Evolutionary conservation across 1,140 invertebrate genomes (phyloP).

Genomic region (Grapholita molesta): DNA sequence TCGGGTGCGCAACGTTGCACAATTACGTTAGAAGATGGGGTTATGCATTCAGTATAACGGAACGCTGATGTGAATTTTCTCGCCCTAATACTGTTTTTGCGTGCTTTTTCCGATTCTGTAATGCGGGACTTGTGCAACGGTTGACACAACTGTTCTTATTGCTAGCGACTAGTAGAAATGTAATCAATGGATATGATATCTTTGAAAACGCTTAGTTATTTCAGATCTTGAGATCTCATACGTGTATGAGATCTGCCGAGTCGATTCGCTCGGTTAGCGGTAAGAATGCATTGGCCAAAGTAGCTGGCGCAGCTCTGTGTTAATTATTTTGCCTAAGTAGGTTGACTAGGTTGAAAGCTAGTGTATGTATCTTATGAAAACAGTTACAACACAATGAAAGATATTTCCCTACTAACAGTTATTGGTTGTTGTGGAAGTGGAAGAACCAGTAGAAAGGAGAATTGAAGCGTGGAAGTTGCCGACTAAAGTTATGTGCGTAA

Average conservation of each 20-base stretch:
- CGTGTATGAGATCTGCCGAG: conserved; percentile 17
- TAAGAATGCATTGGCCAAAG: neutral
- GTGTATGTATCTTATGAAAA: neutral
- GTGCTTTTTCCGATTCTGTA: conserved; percentile 56
- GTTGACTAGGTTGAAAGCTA: neutral
- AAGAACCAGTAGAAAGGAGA: too few species aligned
- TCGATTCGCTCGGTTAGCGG: neutral
- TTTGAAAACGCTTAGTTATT: neutral
- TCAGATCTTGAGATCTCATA: neutral
- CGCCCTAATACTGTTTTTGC: conserved; percentile 71
- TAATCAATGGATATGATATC: neutral
- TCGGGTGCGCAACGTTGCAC: conserved; percentile 68
- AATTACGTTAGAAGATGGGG: conserved; percentile 71
- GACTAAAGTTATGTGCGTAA: too few species aligned
- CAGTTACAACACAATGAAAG: neutral
- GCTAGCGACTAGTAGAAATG: neutral
- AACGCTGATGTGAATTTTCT: conserved; percentile 74
- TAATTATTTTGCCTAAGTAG: neutral
- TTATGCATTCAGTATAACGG: conserved; percentile 65
- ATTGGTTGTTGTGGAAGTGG: too few species aligned
- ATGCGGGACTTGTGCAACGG: conserved; percentile 53
- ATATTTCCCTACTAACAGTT: neutral
- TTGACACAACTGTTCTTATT: conserved; percentile 21
- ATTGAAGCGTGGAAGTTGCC: too few species aligned
- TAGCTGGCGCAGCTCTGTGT: neutral